Evolutionary conservation across 2,888 invertebrate species (phyloP), one percentile per base, ranked within the genome.

Genomic region (Mesorhabditis belari): DNA sequence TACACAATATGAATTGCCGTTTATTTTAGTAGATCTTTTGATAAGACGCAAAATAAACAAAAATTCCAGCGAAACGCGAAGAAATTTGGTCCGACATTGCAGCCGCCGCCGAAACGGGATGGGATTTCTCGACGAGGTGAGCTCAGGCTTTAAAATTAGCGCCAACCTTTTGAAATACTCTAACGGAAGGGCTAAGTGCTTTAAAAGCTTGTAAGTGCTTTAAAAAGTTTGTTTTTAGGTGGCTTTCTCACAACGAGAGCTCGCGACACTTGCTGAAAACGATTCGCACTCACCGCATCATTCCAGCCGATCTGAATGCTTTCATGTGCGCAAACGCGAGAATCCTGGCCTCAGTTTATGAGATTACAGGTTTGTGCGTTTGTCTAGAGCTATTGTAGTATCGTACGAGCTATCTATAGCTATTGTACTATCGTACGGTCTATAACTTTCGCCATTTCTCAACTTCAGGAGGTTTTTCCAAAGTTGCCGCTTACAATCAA

Each of bases 81-180:
- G 44, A 35, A 29, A 65, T 77, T 56, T 80, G 79, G 79, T 76
- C 76, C 25, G 74, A 80, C 65, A 70, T 80, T 9, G 78, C 78
- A 12, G 71, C 76, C 23, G 80, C 79, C 0, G 92, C 92, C 0
- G 94, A 94, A 81, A 92, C 92, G 0, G 95, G 95, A 3, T 93
- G 93, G 93, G 94, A 95, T 81, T 94, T 92, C 82, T 91, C 75
- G 52, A 79, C 79, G 2, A 85, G 94, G n/a, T n/a, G n/a, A n/a
- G n/a, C n/a, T n/a, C n/a, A n/a, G n/a, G n/a, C n/a, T n/a, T n/a
- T n/a, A n/a, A n/a, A n/a, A n/a, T n/a, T n/a, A n/a, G n/a, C n/a
- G n/a, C n/a, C n/a, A n/a, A n/a, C n/a, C n/a, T n/a, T n/a, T n/a
- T n/a, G n/a, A n/a, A n/a, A n/a, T n/a, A n/a, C n/a, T n/a, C n/a